Evolutionary conservation across 2,797 vertebrate species (phyloP).

Genomic region (Notolabrus celidotus): DNA sequence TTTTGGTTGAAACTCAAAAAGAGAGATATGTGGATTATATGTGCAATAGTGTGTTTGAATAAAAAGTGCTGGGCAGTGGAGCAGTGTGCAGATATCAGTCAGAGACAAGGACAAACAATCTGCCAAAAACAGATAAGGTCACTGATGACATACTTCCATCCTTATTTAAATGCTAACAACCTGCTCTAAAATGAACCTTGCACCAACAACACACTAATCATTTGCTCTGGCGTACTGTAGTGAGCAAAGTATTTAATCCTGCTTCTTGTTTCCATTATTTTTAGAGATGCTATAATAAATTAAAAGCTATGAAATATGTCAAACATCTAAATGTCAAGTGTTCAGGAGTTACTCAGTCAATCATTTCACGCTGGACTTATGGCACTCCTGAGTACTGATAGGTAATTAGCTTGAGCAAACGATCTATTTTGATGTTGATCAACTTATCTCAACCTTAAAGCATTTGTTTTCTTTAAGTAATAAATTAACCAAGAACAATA

Average conservation of each 20-base stretch:
- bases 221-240: slow-evolving; percentile 11
- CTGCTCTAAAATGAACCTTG: slow-evolving; percentile 5
- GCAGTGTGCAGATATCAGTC: slow-evolving; percentile 24
- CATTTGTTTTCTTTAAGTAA: too few species aligned
- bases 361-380: too few species aligned
- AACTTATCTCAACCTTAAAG: too few species aligned
- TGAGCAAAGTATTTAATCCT: slow-evolving; percentile 2
- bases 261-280: slow-evolving; percentile 4
- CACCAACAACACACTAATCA: slow-evolving; percentile 13
- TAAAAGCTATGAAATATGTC: slow-evolving; percentile 18
- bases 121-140: slow-evolving; percentile 25
- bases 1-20: slow-evolving; percentile 18
- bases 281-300: slow-evolving; percentile 23
- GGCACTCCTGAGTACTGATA: too few species aligned
- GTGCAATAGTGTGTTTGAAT: slow-evolving; percentile 3
- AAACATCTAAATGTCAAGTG: too few species aligned
- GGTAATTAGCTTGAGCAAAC: too few species aligned
- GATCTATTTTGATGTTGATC: too few species aligned
- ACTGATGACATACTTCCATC: slow-evolving; percentile 22
- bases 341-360: too few species aligned
- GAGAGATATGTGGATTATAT: slow-evolving; percentile 11
- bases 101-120: slow-evolving; percentile 45
- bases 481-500: too few species aligned
- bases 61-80: slow-evolving; percentile 21
- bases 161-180: slow-evolving; percentile 37